Conservation (phyloP, 2,797 vertebrate genomes). For the Caiman crocodilus region DNA sequence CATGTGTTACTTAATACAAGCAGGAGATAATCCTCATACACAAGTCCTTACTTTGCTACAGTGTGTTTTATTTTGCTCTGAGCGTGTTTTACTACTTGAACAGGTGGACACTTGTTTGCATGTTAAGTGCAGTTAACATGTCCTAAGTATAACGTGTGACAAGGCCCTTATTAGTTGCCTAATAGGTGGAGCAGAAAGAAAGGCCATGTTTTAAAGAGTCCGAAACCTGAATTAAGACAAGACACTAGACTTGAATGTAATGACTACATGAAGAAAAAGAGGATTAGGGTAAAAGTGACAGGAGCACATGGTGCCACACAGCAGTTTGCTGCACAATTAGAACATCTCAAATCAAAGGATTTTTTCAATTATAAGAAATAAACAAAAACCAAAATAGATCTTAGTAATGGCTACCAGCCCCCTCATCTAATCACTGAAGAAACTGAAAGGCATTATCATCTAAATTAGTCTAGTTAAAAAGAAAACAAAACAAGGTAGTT, state of each 20-base stretch:
- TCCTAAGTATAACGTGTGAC: too few species aligned
- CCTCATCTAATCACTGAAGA: neutral
- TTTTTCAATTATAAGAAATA: neutral
- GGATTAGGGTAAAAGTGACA: neutral
- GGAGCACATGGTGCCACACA: neutral
- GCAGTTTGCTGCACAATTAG: neutral
- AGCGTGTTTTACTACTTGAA: too few species aligned
- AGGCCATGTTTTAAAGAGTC: neutral
- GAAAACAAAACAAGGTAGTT: slow-evolving; percentile 64
- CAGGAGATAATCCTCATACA: too few species aligned
- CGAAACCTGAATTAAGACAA: neutral
- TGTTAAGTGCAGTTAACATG: too few species aligned
- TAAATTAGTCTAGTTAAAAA: slow-evolving; percentile 16
- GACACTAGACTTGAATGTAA: neutral
- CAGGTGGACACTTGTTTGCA: too few species aligned
- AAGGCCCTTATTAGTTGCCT: too few species aligned
- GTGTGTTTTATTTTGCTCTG: too few species aligned
- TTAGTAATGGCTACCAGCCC: neutral
- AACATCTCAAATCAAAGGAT: neutral
- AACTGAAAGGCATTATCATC: neutral
- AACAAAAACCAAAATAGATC: neutral
- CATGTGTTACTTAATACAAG: too few species aligned
- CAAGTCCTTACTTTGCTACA: too few species aligned
- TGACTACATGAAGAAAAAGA: neutral
- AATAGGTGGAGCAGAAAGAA: neutral